phyloP scores from a whole-genome alignment of 2,888 invertebrate genomes.

The Orchesella flavescens region DNA sequence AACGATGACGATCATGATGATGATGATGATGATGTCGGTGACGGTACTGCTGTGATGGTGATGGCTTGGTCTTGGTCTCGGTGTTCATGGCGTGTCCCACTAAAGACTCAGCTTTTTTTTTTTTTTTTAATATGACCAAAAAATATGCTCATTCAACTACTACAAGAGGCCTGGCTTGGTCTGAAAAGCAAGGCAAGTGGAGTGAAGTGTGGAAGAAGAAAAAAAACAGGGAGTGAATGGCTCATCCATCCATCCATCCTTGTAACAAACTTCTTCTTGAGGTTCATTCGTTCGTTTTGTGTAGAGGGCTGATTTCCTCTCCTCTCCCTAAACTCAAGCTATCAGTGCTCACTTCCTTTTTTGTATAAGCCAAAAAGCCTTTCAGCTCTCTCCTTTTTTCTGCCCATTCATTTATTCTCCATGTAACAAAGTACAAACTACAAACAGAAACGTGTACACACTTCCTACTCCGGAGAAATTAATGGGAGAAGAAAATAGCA shows the following conservation, averaged over 20 bases:
- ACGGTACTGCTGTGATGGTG: no score
- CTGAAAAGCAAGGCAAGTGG: no score
- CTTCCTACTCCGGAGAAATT: no score
- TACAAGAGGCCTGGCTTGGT: not conserved
- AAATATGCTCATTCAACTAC: not conserved
- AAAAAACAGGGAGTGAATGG: slow-evolving; percentile 28
- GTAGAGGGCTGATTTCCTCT: slow-evolving; percentile 24
- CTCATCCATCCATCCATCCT: slow-evolving; percentile 25
- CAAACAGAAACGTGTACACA: no score
- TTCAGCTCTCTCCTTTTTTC: not conserved
- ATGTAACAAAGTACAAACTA: no score
- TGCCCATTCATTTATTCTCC: not conserved
- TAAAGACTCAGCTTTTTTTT: no score
- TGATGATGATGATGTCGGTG: not conserved
- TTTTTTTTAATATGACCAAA: not conserved
- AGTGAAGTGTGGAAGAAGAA: not conserved
- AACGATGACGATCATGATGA: not conserved
- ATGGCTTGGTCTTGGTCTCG: no score
- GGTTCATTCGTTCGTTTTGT: no score
- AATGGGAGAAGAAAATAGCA: no score
- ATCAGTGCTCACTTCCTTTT: slow-evolving; percentile 10
- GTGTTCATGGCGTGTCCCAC: no score
- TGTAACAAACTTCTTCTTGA: no score
- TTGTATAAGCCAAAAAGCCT: not conserved
- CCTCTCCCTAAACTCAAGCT: not conserved